Base-by-base conservation (phyloP, 1,140 invertebrate species). In the Ganaspis sp. region DNA sequence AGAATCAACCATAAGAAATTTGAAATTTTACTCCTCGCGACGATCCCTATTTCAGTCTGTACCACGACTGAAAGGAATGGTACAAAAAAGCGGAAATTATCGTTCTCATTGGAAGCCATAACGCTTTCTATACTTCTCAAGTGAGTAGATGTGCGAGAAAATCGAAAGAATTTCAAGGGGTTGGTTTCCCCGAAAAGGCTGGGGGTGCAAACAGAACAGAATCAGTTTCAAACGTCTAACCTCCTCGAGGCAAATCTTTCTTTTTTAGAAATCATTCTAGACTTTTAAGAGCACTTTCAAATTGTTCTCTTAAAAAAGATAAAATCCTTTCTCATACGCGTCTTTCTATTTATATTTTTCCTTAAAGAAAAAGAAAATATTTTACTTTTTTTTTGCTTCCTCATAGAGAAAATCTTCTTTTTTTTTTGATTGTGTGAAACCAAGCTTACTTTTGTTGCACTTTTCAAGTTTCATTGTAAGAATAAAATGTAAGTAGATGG, bases 71-170 rank as follows among this genome's bases (percentile, higher is more conserved):
- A 64, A 64, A 29, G 26, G 58, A 64, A n/a, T 29, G 15, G 58
- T 64, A 64, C 58, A 64, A 64, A 64, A 64, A 64, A 64, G 58
- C 58, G 58, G 58, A 64, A 64, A 64, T 64, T 64, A 64, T 64
- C 58, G 12, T 64, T 29, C 58, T 64, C 58, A 64, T 64, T 64
- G 23, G 58, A n/a, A 64, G 58, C 58, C 23, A 64, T 64, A 64
- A 64, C 58, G 54, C 26, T 64, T 26, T 64, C 58, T 29, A 49
- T 49, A 64, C 12, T 64, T 64, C 58, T 64, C 3, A 64, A 64
- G 58, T 34, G 26, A 34, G 26, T 64, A 6, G 58, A 64, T 34
- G 23, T 64, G 58, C 58, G 12, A 64, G 58, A 64, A 64, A 64
- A 64, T 64, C 58, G 58, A 29, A 64, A 64, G 58, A 64, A 64